phyloP scores from a whole-genome alignment of 2,888 invertebrate genomes.

The Euphydryas editha region DNA sequence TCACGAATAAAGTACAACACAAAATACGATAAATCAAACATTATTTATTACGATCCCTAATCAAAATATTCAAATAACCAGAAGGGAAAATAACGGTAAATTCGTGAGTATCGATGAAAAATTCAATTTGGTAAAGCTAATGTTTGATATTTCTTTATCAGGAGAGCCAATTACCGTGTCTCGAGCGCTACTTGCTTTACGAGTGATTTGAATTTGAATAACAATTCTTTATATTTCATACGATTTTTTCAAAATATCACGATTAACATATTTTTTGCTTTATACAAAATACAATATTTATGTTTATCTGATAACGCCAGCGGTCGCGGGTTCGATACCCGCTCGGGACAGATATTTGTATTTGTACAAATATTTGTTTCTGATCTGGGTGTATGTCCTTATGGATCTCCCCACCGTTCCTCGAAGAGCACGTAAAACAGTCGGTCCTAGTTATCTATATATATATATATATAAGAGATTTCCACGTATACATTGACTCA shows the following conservation, averaged over 20 bases:
- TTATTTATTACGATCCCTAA: conserved; percentile 11
- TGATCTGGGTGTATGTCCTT: too few relatives aligned
- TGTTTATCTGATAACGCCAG: too few relatives aligned
- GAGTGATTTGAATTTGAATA: conserved; percentile 67
- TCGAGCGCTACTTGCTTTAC: conserved; percentile 54
- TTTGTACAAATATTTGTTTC: too few relatives aligned
- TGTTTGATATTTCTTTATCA: conserved; percentile 55
- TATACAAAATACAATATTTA: neutral
- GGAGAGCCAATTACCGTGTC: conserved; percentile 63
- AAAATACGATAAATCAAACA: conserved; percentile 9
- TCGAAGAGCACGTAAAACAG: too few relatives aligned
- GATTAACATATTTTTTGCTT: neutral
- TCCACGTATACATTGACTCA: too few relatives aligned
- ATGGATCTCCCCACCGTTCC: too few relatives aligned
- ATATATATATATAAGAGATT: too few relatives aligned
- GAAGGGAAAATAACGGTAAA: conserved; percentile 23
- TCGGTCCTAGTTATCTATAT: too few relatives aligned
- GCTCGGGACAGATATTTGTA: too few relatives aligned
- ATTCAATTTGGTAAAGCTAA: conserved; percentile 49
- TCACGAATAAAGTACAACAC: neutral
- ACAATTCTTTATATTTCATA: conserved; percentile 52
- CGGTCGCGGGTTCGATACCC: too few relatives aligned
- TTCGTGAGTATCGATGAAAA: conserved; percentile 44
- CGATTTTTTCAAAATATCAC: conserved; percentile 6
- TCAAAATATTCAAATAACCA: conserved; percentile 8